Conservation (phyloP, 1,140 invertebrate genomes). For the Elymnias hypermnestra region DNA sequence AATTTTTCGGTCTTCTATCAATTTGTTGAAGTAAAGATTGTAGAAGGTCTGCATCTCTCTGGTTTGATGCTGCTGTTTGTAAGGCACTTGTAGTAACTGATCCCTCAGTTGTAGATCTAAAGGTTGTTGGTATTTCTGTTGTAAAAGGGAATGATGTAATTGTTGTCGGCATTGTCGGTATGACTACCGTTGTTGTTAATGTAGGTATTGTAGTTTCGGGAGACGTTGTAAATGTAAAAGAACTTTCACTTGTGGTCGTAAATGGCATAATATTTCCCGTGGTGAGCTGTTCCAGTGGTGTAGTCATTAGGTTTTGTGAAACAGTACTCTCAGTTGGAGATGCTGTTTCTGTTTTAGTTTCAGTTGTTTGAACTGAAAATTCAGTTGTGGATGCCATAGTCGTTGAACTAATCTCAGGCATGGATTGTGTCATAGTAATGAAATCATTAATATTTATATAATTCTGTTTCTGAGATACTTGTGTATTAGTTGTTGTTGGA, state of each 20-base stretch:
- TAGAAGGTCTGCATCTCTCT: conserved; percentile 36
- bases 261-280: conserved; percentile 1
- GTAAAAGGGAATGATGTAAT: conserved; percentile 26
- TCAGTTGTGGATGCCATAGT: conserved; percentile 15
- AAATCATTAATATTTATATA: conserved; percentile 27
- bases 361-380: conserved; percentile 9
- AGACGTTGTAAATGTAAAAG: not conserved
- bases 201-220: conserved; percentile 13
- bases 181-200: conserved; percentile 21
- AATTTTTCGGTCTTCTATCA: conserved; percentile 35
- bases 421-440: not conserved
- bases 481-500: conserved; percentile 38
- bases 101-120: conserved; percentile 8
- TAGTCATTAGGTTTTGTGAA: too few relatives aligned
- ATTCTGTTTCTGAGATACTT: conserved; percentile 45
- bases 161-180: conserved; percentile 26
- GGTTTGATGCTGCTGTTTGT: conserved; percentile 21
- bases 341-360: conserved; percentile 7
- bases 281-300: conserved; percentile 14
- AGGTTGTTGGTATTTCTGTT: conserved; percentile 20
- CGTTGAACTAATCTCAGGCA: not conserved
- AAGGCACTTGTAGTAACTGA: conserved; percentile 20
- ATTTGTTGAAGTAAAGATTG: conserved; percentile 40
- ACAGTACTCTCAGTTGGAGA: conserved; percentile 4
- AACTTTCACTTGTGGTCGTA: not conserved